phyloP scores from a whole-genome alignment of 2,797 vertebrate species.

The Channa striata region DNA sequence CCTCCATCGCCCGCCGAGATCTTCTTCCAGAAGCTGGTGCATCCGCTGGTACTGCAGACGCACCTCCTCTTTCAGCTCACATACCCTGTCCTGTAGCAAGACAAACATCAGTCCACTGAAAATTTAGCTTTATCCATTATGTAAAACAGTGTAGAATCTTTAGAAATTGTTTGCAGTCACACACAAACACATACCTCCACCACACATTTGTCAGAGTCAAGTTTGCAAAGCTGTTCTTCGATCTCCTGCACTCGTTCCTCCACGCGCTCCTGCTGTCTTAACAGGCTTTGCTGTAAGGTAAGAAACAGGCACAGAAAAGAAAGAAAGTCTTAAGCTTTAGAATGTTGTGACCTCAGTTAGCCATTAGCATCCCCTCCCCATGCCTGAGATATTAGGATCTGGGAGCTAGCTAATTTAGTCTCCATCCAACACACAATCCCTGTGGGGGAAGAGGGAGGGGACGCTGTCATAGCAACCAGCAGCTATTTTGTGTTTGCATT shows the following conservation, averaged over 20 bases:
- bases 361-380: slow-evolving; percentile 51
- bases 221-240: slow-evolving; percentile 97
- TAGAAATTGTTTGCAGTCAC: neutral
- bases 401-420: slow-evolving; percentile 71
- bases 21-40: slow-evolving; percentile 98
- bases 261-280: slow-evolving; percentile 97
- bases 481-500: slow-evolving; percentile 83
- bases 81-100: slow-evolving; percentile 91
- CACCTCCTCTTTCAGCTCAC: slow-evolving; percentile 97
- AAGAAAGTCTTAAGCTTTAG: slow-evolving; percentile 15
- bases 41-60: slow-evolving; percentile 98
- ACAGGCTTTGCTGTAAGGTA: slow-evolving; percentile 92
- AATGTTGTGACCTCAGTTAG: slow-evolving; percentile 49
- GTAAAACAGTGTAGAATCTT: neutral
- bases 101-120: neutral
- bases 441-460: slow-evolving; percentile 65
- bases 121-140: neutral
- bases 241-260: slow-evolving; percentile 98
- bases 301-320: slow-evolving; percentile 21
- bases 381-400: slow-evolving; percentile 61
- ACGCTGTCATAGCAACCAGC: slow-evolving; percentile 85
- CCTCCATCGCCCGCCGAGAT: slow-evolving; percentile 96
- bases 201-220: slow-evolving; percentile 98
- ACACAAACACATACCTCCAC: slow-evolving; percentile 89
- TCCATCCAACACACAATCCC: slow-evolving; percentile 75